A percentile compares a stretch with the other conserved stretches of the same genome.
These are phyloP conservation scores for Calliopum simillimum DNA, from an alignment of 2,888 invertebrate genomes.

Conservation along the genomic window DNA sequence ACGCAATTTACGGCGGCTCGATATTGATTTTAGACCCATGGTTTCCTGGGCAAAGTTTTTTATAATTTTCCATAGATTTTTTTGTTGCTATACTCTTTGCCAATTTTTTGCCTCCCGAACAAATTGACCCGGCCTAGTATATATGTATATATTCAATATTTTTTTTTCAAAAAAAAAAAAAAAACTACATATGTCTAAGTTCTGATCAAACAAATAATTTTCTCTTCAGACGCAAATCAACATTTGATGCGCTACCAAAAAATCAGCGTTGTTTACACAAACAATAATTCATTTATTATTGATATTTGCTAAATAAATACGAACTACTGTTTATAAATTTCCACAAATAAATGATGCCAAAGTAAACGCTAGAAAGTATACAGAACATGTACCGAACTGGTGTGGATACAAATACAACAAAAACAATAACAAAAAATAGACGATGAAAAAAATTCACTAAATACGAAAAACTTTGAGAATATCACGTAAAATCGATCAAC, in stretches of 20 bases:
- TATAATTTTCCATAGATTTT: no score
- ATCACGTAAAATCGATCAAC: slow-evolving; percentile 67
- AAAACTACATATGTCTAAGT: no score
- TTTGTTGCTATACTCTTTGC: no score
- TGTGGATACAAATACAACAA: slow-evolving; percentile 43
- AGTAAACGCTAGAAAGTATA: slow-evolving; percentile 30
- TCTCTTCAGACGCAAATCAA: slow-evolving; percentile 20
- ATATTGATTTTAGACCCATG: no score
- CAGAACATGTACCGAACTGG: background rate
- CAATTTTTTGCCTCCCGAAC: no score
- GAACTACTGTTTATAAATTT: slow-evolving; percentile 45
- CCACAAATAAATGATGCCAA: slow-evolving; percentile 37
- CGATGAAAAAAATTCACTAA: slow-evolving; percentile 51
- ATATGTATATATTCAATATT: no score
- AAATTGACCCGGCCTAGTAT: no score
- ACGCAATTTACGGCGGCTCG: no score
- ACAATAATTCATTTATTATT: slow-evolving; percentile 59
- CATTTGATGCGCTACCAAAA: slow-evolving; percentile 23
- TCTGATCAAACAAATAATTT: slow-evolving; percentile 3
- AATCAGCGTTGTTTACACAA: slow-evolving; percentile 56
- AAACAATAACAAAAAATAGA: slow-evolving; percentile 45
- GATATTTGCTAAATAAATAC: slow-evolving; percentile 60
- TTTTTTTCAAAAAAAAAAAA: no score
- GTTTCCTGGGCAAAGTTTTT: no score
- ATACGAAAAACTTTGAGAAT: slow-evolving; percentile 65